Evolutionary conservation across 2,113 vertebrate genomes (phyloP), one percentile per base, ranked within the genome.

Genomic region (Onychostoma macrolepis): DNA sequence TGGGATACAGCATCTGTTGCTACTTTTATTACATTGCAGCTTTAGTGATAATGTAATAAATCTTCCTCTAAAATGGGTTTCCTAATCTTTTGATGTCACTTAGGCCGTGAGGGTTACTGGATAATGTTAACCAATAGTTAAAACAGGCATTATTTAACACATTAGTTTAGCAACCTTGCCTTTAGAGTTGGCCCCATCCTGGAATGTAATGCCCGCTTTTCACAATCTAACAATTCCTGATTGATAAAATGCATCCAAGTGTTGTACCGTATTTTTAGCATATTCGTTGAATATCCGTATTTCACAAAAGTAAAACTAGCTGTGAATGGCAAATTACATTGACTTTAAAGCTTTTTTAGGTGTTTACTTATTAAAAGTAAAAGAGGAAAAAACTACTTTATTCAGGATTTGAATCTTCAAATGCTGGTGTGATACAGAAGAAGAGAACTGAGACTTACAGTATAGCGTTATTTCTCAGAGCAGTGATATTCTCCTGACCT

Each of bases 401-500:
- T 63, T 43, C 41, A 61, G 30, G 63, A 63, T 71, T 71, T 71
- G 8, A 71, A 24, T 36, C 19, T 36, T 21, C 30, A 30, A n/a
- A 58, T 67, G 6, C 17, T 6, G 69, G 33, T 72, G 71, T 45
- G 36, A 9, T 38, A 36, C 38, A 13, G 41, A 24, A 24, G 48
- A 28, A 30, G 24, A 63, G 67, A 88, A 86, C 69, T 79, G 65
- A 53, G 43, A 65, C 61, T 43, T 30, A 61, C 12, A 48, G 36
- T 81, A 48, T 65, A 43, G 21, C 48, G 58, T 71, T 80, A 61
- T 80, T 69, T 76, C 48, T 83, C 53, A 87, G 56, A 81, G 69
- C 61, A 77, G n/a, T 81, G 33, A 26, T 67, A 76, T 86, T 90
- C 69, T 28, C 67, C 12, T 89, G 84, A 89, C 88, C 85, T 90